phyloP scores from a whole-genome alignment of 2,888 invertebrate genomes.

The Cancer borealis region DNA sequence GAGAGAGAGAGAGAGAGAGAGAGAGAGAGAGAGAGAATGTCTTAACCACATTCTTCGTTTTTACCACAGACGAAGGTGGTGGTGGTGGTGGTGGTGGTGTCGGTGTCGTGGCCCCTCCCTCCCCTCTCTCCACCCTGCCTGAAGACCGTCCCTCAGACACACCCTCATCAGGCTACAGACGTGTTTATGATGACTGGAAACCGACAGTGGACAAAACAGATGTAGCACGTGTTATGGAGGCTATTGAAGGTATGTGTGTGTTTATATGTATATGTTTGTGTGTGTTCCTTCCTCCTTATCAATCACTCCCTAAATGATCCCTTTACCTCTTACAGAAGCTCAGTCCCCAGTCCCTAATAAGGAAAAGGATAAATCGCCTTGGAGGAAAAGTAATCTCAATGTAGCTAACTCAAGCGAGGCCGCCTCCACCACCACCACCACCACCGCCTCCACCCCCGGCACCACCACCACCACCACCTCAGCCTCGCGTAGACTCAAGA shows the following conservation, averaged over 20 bases:
- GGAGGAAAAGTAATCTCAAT: constrained; percentile 85
- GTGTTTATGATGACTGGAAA: constrained; percentile 89
- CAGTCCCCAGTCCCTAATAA: constrained; percentile 80
- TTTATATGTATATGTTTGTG: neutral
- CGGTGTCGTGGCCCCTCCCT: neutral
- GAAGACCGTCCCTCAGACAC: constrained; percentile 83
- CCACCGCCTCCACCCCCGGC: constrained; percentile 15
- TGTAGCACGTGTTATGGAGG: constrained; percentile 91
- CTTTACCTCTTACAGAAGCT: constrained; percentile 67
- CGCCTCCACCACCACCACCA: constrained; percentile 44
- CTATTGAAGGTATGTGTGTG: constrained; percentile 85
- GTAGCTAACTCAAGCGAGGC: constrained; percentile 83
- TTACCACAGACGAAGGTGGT: constrained; percentile 55
- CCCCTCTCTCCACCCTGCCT: constrained; percentile 85
- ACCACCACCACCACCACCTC: constrained; percentile 58
- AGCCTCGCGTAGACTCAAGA: constrained; percentile 82
- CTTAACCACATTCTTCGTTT: neutral
- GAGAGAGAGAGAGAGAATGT: neutral
- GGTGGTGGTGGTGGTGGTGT: constrained; percentile 39
- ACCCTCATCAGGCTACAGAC: constrained; percentile 81
- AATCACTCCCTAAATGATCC: neutral
- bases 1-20: neutral
- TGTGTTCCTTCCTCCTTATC: neutral
- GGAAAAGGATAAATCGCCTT: constrained; percentile 86
- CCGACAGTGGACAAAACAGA: constrained; percentile 90